A percentile compares a stretch with the other conserved stretches of the same genome.
These are phyloP conservation scores for Centropus bengalensis DNA, from an alignment of 2,113 vertebrate species.

Conservation along the genomic window DNA sequence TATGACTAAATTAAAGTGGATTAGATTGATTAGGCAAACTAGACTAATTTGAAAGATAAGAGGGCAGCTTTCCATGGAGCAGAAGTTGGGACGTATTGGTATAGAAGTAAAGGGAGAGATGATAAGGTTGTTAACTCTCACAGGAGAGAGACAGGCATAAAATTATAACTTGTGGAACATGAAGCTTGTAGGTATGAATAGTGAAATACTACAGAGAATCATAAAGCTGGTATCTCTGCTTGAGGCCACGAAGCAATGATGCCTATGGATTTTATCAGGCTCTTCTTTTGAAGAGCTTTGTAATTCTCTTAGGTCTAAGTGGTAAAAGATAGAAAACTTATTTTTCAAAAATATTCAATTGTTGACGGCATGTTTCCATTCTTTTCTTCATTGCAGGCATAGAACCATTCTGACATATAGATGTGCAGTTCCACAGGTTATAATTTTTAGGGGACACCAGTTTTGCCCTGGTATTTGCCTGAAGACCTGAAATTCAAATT, in stretches of 20 bases:
- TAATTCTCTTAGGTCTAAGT: background rate
- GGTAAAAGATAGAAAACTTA: background rate
- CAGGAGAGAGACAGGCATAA: background rate
- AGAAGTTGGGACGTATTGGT: background rate
- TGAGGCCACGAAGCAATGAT: background rate
- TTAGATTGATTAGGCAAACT: background rate
- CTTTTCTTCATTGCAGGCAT: background rate
- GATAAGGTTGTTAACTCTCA: background rate
- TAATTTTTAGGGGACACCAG: background rate
- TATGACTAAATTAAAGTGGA: background rate
- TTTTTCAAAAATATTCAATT: background rate
- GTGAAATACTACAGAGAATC: background rate
- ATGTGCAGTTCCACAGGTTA: background rate
- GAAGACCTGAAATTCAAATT: background rate
- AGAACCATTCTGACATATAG: background rate
- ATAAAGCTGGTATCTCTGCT: background rate
- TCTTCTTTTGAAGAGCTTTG: background rate
- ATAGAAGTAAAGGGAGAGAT: background rate
- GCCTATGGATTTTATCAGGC: background rate
- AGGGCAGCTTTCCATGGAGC: background rate
- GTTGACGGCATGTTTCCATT: background rate
- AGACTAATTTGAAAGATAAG: background rate
- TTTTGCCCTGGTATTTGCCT: background rate
- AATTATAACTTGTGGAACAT: background rate
- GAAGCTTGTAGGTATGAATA: background rate